phyloP scores from a whole-genome alignment of 2,888 invertebrate genomes.

The Phengaris arion region DNA sequence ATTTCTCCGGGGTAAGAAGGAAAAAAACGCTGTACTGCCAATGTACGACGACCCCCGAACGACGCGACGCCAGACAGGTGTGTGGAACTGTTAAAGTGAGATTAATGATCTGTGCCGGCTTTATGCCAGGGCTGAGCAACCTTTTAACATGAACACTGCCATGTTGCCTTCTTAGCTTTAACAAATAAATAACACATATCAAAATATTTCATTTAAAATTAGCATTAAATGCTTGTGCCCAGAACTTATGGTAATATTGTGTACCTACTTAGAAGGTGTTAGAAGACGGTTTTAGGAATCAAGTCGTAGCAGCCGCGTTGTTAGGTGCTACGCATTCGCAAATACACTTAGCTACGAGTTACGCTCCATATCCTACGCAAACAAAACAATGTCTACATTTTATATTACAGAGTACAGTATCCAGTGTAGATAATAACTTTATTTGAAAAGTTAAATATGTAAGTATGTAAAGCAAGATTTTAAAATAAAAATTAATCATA shows the following conservation, averaged over 20 bases:
- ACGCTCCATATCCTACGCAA: background rate
- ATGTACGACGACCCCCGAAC: background rate
- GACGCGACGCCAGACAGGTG: conserved; percentile 8
- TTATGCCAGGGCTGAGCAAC: background rate
- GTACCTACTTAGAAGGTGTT: background rate
- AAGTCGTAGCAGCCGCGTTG: background rate
- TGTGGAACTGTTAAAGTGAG: conserved; percentile 15
- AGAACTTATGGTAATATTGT: too few relatives aligned
- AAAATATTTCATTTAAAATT: too few relatives aligned
- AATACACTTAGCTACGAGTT: background rate
- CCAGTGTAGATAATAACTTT: too few relatives aligned
- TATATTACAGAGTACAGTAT: background rate
- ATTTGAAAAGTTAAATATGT: too few relatives aligned
- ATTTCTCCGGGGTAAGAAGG: background rate
- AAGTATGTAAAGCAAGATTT: too few relatives aligned
- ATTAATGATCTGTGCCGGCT: conserved; percentile 16
- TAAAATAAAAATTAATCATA: too few relatives aligned
- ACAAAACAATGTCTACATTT: background rate
- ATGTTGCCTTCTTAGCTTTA: background rate
- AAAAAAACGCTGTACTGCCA: background rate
- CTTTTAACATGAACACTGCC: conserved; percentile 4
- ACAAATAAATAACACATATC: background rate
- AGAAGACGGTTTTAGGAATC: background rate
- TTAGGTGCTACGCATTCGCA: background rate
- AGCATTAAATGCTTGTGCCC: too few relatives aligned